Conservation (phyloP, 2,888 invertebrate genomes). For the Lycia hirtaria region DNA sequence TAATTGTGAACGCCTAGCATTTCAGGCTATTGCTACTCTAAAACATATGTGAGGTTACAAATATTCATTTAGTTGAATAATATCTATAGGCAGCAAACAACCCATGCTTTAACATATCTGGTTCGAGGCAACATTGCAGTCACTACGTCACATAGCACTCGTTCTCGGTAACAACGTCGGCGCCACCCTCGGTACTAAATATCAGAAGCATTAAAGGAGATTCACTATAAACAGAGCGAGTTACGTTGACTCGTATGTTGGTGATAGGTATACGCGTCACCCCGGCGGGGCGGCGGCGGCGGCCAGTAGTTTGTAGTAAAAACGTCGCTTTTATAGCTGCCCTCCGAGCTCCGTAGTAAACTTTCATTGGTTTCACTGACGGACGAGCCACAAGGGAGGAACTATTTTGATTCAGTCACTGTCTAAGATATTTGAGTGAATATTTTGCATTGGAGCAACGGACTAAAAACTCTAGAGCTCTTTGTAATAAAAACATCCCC, state of each 20-base stretch:
- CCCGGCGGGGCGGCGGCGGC: slow-evolving; percentile 4
- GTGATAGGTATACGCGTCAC: slow-evolving; percentile 23
- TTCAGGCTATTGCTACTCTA: no score
- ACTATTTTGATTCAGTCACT: neutral
- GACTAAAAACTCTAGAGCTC: no score
- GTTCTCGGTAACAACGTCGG: no score
- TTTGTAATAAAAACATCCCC: no score
- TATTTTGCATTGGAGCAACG: no score
- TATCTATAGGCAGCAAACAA: no score
- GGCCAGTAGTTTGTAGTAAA: slow-evolving; percentile 25
- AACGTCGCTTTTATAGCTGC: slow-evolving; percentile 15
- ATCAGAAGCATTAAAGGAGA: neutral
- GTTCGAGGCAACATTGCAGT: neutral
- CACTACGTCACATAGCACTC: neutral
- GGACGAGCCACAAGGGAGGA: neutral
- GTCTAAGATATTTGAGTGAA: neutral
- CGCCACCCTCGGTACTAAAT: slow-evolving; percentile 8
- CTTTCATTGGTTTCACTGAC: slow-evolving; percentile 1
- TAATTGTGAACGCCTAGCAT: no score
- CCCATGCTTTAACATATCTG: no score
- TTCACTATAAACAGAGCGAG: slow-evolving; percentile 1
- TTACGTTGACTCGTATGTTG: slow-evolving; percentile 16
- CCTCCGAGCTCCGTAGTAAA: neutral
- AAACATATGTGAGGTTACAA: no score
- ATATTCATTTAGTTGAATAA: no score